phyloP scores from a whole-genome alignment of 2,888 invertebrate species.

The Resseliella maxima region DNA sequence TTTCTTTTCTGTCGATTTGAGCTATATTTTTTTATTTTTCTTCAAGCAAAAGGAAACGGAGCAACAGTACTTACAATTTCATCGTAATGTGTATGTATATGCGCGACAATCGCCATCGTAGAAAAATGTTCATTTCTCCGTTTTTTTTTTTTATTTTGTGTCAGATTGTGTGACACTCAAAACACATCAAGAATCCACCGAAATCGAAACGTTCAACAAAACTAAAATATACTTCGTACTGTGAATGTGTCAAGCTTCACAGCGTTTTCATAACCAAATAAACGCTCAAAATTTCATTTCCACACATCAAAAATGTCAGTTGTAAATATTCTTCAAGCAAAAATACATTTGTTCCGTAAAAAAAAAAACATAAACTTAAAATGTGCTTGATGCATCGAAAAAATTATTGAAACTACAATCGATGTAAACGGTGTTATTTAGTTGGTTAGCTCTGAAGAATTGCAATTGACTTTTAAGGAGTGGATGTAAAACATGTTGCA shows the following conservation, averaged over 20 bases:
- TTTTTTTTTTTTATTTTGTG: too few relatives aligned
- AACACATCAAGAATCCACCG: not conserved
- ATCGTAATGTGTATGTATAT: constrained; percentile 10
- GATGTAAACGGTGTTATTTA: not conserved
- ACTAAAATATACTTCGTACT: not conserved
- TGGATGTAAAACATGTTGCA: not conserved
- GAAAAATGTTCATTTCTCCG: constrained; percentile 32
- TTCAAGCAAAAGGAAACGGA: constrained; percentile 13
- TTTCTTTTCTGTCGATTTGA: not conserved
- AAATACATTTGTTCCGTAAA: not conserved
- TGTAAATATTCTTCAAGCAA: not conserved
- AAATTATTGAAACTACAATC: not conserved
- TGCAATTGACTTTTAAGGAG: constrained; percentile 20
- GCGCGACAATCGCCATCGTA: constrained; percentile 45
- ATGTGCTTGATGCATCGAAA: not conserved
- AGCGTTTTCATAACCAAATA: not conserved
- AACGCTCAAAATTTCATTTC: not conserved
- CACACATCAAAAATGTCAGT: not conserved
- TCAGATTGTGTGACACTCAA: not conserved
- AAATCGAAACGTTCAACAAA: not conserved
- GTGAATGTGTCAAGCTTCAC: not conserved
- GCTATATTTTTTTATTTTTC: not conserved
- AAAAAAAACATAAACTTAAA: not conserved
- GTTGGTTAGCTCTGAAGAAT: not conserved
- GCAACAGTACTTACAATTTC: not conserved